Evolutionary conservation across 2,888 invertebrate species (phyloP), one percentile per base, ranked within the genome.

Genomic region (Eilema griseolum): DNA sequence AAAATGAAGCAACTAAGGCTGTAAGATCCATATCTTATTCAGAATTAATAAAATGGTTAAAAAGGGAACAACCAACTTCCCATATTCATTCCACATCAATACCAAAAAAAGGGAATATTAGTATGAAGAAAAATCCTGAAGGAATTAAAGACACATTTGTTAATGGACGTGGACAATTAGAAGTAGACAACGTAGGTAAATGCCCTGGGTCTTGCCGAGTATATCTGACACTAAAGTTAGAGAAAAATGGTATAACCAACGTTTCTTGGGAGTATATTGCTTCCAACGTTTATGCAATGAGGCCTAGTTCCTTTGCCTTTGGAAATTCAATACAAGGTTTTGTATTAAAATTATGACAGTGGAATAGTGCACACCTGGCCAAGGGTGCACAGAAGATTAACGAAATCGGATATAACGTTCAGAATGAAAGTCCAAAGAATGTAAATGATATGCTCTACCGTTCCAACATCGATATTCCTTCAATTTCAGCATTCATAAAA

Each of bases 281-380:
- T 5, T 93, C 94, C 33, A 96, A 96, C 83, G 96, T 97, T 63
- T 97, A 96, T 85, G 97, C 97, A 2, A 97, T 97, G 96, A 96
- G 96, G 68, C 97, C 98, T 0, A 97, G 96, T 33, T 95, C 97
- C 11, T 96, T 97, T 91, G 95, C 96, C 4, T 96, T 97, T 80
- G 93, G 95, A 77, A 95, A 96, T 75, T 93, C 95, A 64, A 96
- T 97, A 75, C 95, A 96, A 66, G 98, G 98, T 0, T 98, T 98
- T 90, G 97, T 97, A 24, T 92, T 98, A 81, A 98, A 98, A 94
- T 97, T 98, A 90, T 98, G 98, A 98, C 97, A 97, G 85, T 98
- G 97, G 97, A 96, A 96, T 76, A 95, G 94, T 88, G 95, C 94
- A 89, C 95, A 94, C 89, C 83, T 92, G 31, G 93, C 94, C 46